Evolutionary conservation across 2,113 vertebrate genomes (phyloP).

Genomic region (Herpailurus yagouaroundi): DNA sequence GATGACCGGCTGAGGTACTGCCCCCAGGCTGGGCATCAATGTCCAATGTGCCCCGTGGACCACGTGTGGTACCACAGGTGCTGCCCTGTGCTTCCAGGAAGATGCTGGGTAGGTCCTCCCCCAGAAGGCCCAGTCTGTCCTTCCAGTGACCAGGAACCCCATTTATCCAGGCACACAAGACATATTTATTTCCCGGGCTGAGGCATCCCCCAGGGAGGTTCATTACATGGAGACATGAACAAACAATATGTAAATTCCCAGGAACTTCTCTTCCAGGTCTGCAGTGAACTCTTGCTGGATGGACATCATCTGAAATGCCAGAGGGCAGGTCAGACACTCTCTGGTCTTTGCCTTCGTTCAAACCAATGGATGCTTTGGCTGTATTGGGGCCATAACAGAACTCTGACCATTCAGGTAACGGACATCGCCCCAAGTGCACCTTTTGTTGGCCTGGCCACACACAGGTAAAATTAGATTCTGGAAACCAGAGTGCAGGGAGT

Average conservation of each 20-base stretch:
- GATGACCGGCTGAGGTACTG: neutral
- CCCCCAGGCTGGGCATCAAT: rapidly evolving
- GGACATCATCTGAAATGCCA: neutral
- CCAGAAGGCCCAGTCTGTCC: neutral
- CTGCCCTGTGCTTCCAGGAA: neutral
- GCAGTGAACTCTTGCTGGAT: neutral
- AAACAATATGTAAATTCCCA: neutral
- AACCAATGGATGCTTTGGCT: neutral
- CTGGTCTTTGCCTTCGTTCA: neutral
- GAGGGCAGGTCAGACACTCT: neutral
- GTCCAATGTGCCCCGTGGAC: neutral
- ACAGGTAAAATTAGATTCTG: neutral
- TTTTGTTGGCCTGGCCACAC: neutral
- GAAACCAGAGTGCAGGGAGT: neutral
- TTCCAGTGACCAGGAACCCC: neutral
- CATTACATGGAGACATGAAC: neutral
- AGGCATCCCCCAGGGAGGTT: rapidly evolving
- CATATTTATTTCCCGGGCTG: neutral
- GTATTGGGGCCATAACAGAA: neutral
- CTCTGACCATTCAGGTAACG: neutral
- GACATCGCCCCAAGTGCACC: neutral
- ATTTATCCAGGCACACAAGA: rapidly evolving
- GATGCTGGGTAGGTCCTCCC: neutral
- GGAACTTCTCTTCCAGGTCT: neutral
- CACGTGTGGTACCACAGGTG: neutral